Base-by-base conservation (phyloP, 2,113 vertebrate genomes). In the Telmatochromis sp. region DNA sequence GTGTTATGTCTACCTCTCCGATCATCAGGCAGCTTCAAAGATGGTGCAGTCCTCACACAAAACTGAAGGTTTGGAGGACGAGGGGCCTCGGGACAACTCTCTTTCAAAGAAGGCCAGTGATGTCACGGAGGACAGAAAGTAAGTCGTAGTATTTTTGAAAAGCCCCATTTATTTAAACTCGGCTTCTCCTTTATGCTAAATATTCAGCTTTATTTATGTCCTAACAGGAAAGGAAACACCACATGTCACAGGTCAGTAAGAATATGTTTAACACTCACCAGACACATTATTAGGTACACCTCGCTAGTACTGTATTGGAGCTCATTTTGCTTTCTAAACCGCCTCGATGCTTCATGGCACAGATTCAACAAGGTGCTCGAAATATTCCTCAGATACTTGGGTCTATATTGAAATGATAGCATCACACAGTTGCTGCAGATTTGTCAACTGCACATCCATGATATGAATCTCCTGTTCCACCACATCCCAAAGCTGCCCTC, bases 11-110 rank as follows among this genome's bases (percentile, higher is more conserved):
- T 57, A 4, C 2, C 1, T 88, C 21, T 83, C 33, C 14, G 1
- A 83, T 37, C 9, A 15, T 73, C 82, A 96, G 95, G 84, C 45
- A 53, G 95, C 94, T n/a, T 85, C 89, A 42, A 80, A 87, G 86
- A 19, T 57, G 55, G 73, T 71, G 10, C 91, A 84, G 92, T 89
- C 83, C 3, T 89, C 89, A 40, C 7, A 23, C 26, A 37, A 9
- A 35, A 9, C 1, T 2, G 55, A 81, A 9, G n/a, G 7, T 35
- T 26, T 53, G 5, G 82, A 90, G 68, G 82, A 87, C 5, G 3
- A 2, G 10, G 15, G 1, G 11, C 9, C 23, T 4, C 28, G 5
- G 37, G 82, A 88, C 4, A 17, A 10, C 9, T 2, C 55, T 45
- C n/a, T 15, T 33, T 75, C 81, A 19, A 58, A 91, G 28, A 10